Evolutionary conservation across 2,888 invertebrate species (phyloP).

Genomic region (Schrankia costaestrigalis): DNA sequence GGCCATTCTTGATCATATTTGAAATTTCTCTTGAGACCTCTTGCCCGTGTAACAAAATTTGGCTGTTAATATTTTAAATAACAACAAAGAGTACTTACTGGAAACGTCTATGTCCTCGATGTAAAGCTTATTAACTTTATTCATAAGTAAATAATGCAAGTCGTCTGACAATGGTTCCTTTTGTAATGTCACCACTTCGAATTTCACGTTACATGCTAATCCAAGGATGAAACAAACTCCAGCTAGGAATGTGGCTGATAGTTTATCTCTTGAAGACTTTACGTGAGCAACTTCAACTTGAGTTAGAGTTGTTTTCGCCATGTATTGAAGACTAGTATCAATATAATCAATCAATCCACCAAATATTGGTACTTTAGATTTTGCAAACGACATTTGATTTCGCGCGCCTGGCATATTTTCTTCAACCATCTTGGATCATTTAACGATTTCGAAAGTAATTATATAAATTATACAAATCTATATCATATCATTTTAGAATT

Average conservation of each 20-base stretch:
- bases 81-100: too few relatives aligned
- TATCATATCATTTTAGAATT: too few relatives aligned
- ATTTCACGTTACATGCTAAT: slow-evolving; percentile 58
- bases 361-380: slow-evolving; percentile 54
- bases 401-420: slow-evolving; percentile 33
- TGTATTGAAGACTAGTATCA: slow-evolving; percentile 53
- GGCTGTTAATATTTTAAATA: too few relatives aligned
- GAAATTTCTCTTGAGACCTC: too few relatives aligned
- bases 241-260: slow-evolving; percentile 57
- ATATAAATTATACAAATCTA: too few relatives aligned
- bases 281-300: slow-evolving; percentile 52
- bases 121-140: slow-evolving; percentile 62
- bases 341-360: slow-evolving; percentile 66
- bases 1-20: too few relatives aligned
- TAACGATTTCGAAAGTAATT: too few relatives aligned
- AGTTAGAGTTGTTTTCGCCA: slow-evolving; percentile 45
- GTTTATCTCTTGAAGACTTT: slow-evolving; percentile 38
- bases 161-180: slow-evolving; percentile 56
- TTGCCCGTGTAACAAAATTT: too few relatives aligned
- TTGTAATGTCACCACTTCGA: slow-evolving; percentile 63
- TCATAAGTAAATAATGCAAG: slow-evolving; percentile 64
- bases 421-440: slow-evolving; percentile 15
- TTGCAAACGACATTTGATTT: slow-evolving; percentile 57
- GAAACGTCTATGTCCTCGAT: slow-evolving; percentile 67
- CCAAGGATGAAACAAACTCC: slow-evolving; percentile 56